Evolutionary conservation across 2,797 vertebrate genomes (phyloP).

Genomic region (Crocodylus rhombifer): DNA sequence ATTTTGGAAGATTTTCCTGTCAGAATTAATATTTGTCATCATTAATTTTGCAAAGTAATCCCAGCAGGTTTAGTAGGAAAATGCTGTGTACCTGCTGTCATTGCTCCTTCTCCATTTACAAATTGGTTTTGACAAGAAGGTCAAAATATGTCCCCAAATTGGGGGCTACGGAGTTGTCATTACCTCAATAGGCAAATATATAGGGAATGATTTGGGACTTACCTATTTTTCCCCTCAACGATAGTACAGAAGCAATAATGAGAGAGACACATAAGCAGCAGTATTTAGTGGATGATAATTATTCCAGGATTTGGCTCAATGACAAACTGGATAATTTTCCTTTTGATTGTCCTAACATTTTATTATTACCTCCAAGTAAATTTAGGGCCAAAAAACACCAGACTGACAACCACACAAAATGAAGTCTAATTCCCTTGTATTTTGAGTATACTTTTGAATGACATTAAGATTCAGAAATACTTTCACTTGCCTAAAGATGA

Average conservation of each 20-base stretch:
- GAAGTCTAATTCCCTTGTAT: not conserved
- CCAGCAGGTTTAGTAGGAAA: not conserved
- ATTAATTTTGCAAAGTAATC: slow-evolving; percentile 8
- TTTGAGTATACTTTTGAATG: not conserved
- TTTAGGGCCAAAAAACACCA: slow-evolving; percentile 1
- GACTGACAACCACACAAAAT: not conserved
- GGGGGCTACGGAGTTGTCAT: not conserved
- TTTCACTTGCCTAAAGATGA: not conserved
- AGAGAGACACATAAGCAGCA: not conserved
- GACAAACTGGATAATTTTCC: not conserved
- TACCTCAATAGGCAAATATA: not conserved
- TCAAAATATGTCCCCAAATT: not conserved
- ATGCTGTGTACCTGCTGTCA: not conserved
- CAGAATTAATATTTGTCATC: not conserved
- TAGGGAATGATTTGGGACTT: not conserved
- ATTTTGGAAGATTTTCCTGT: not conserved
- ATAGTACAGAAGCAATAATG: not conserved
- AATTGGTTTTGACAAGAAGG: slow-evolving; percentile 3
- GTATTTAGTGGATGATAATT: not conserved
- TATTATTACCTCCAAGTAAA: not conserved
- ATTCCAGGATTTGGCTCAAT: not conserved
- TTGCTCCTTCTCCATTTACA: not conserved
- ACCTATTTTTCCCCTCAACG: not conserved
- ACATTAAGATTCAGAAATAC: not conserved
- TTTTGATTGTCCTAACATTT: not conserved